phyloP scores from a whole-genome alignment of 2,888 invertebrate genomes.

The Bombylius major region DNA sequence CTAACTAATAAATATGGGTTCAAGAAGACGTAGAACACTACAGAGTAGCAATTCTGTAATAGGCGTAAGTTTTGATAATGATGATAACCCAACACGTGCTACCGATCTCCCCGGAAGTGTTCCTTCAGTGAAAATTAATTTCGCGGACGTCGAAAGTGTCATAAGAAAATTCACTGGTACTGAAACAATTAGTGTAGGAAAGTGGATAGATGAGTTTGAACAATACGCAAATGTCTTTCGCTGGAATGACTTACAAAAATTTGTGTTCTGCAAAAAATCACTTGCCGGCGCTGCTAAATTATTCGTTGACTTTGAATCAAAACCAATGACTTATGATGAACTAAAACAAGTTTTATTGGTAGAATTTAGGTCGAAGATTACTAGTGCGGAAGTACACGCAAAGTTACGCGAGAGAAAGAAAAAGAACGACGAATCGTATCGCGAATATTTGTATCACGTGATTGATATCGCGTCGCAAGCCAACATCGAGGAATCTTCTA shows the following conservation, averaged over 20 bases:
- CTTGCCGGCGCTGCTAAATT: slow-evolving; percentile 3
- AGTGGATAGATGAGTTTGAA: slow-evolving; percentile 7
- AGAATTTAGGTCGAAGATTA: slow-evolving; percentile 1
- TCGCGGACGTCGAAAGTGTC: slow-evolving; percentile 4
- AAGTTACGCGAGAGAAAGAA: slow-evolving; percentile 6
- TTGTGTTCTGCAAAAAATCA: slow-evolving; percentile 6
- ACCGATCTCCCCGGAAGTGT: too few relatives aligned
- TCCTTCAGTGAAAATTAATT: neutral
- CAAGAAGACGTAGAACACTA: too few relatives aligned
- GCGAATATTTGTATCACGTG: slow-evolving; percentile 10
- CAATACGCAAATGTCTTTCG: slow-evolving; percentile 3
- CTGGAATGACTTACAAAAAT: slow-evolving; percentile 4
- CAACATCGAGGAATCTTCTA: slow-evolving; percentile 4
- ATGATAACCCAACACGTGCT: too few relatives aligned
- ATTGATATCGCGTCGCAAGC: slow-evolving; percentile 8
- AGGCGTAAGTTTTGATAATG: too few relatives aligned
- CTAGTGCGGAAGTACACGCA: slow-evolving; percentile 4
- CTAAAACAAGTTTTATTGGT: slow-evolving; percentile 1
- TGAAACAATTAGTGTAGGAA: neutral
- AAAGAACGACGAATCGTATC: slow-evolving; percentile 1
- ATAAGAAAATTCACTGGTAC: slow-evolving; percentile 3
- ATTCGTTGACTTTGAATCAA: slow-evolving; percentile 6
- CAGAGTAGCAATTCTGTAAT: too few relatives aligned
- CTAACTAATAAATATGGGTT: too few relatives aligned
- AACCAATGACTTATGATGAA: slow-evolving; percentile 3